These are phyloP conservation scores for Bos indicus DNA, from an alignment of 2,113 vertebrate species.

Conservation along the genomic window DNA sequence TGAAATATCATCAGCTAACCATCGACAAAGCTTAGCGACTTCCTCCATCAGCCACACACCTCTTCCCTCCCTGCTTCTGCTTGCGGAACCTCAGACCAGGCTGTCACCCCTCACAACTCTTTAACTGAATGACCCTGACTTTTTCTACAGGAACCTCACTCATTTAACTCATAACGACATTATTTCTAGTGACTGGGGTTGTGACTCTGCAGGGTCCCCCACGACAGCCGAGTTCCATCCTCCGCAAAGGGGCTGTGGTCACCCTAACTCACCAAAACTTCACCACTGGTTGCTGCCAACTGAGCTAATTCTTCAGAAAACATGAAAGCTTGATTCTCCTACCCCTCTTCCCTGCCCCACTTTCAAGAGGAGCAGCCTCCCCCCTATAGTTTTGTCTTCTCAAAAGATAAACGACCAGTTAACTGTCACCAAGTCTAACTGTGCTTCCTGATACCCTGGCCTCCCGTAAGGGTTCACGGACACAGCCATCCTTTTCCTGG, in stretches of 20 bases:
- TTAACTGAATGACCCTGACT: background rate
- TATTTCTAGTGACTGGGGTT: accelerated
- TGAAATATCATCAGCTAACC: background rate
- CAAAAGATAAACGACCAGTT: background rate
- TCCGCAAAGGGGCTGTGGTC: background rate
- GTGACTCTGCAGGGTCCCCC: background rate
- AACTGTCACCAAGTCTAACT: background rate
- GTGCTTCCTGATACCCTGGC: background rate
- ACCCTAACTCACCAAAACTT: background rate
- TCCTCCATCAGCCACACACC: background rate
- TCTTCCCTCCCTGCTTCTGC: background rate
- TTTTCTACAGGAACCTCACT: background rate
- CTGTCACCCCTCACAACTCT: background rate
- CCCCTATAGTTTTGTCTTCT: background rate
- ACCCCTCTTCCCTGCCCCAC: background rate
- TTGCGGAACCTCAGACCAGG: background rate
- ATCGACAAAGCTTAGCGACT: background rate
- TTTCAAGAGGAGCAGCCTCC: background rate
- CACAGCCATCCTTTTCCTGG: background rate
- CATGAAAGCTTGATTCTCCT: background rate
- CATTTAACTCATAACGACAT: background rate
- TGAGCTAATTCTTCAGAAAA: background rate
- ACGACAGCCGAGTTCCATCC: background rate
- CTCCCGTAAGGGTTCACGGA: background rate
- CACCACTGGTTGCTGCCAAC: background rate